Percentiles rank a stretch among this genome's conserved stretches.
phyloP scores from a whole-genome alignment of 2,888 invertebrate species.

The Rugalucina vietnamica region DNA sequence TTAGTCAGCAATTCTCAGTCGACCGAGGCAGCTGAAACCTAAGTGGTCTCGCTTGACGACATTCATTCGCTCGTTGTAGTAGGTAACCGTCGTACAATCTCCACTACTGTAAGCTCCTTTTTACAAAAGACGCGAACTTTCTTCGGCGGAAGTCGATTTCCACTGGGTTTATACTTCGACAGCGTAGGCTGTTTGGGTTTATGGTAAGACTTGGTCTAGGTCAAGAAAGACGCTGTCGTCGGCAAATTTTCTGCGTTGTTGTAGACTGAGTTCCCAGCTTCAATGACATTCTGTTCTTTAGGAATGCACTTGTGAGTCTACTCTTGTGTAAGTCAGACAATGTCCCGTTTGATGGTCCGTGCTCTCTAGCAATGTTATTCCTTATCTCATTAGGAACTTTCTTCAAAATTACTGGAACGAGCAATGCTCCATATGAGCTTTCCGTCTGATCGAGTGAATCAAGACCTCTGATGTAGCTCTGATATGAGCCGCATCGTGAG shows the following conservation, averaged over 20 bases:
- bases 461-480: background rate
- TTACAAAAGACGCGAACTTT: background rate
- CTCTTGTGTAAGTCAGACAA: background rate
- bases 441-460: constrained; percentile 1
- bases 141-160: background rate
- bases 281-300: background rate
- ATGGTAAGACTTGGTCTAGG: background rate
- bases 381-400: background rate
- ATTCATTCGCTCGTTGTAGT: background rate
- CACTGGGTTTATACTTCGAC: background rate
- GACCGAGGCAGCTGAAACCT: too few species aligned
- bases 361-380: background rate
- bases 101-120: background rate
- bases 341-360: background rate
- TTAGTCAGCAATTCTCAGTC: too few species aligned
- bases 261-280: background rate
- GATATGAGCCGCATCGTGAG: too few species aligned
- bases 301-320: background rate
- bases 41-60: too few species aligned
- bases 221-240: background rate
- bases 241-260: background rate
- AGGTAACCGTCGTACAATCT: background rate
- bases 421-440: background rate
- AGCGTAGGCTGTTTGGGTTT: background rate
- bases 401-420: background rate